Evolutionary conservation across 30 jellyfish, hydroid and myxozoan genomes (phyloP), one percentile per base, ranked within the genome.

Genomic region (Phacellophora camtschatica): DNA sequence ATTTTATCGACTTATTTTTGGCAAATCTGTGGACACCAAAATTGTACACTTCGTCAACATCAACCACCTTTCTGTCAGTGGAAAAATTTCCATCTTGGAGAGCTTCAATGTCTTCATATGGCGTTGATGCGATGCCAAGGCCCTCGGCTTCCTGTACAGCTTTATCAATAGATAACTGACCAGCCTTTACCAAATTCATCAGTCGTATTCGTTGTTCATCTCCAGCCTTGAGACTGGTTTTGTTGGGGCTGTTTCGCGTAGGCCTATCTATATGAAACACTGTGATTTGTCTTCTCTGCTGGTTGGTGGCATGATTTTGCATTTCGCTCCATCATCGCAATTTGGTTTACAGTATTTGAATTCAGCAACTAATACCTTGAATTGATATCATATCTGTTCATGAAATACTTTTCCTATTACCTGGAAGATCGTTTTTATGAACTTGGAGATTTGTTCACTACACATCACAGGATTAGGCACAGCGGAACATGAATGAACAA

Each of bases 151-250:
- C 84, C 29, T 77, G 86, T 3, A 90, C 48, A 23, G 98, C 98
- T 54, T 71, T 69, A 54, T 90, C 98, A 23, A 86, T 92, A 20
- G 98, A 72, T 43, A 90, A 18, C 36, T 77, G 82, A 1, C 98
- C 98, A 34, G 82, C 89, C 50, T 92, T 92, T 3, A 92, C 98
- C 98, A 92, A 76, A 31, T 92, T 80, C 98, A 92, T 92, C 6
- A 92, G 68, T 77, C 83, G 67, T 2, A 92, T 80, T 37, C 98
- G 74, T 31, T 92, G 90, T 30, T 86, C 90, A 49, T 92, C 98
- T 35, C 98, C 98, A 11, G 74, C 56, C 51, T 92, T 92, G 72
- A 83, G 39, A 29, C 90, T 78, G 5, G 81, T 31, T 66, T 78
- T 78, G n/a, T n/a, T n/a, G n/a, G n/a, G n/a, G n/a, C 74, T 72